Base-by-base conservation (phyloP, 2,888 invertebrate species). In the Malthinus flaveolus region DNA sequence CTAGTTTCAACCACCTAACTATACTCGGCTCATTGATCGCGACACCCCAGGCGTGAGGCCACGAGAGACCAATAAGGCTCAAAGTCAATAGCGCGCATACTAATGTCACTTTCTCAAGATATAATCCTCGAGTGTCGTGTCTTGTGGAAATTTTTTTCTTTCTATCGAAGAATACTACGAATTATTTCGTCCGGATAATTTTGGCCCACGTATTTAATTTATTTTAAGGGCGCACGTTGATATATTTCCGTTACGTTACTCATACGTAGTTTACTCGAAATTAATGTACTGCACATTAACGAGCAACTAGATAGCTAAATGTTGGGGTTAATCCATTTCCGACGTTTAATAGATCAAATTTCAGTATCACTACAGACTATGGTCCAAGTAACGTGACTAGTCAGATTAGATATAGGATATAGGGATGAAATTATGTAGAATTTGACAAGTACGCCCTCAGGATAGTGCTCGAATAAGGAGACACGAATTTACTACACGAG, bases 1-100 rank as follows among this genome's bases (percentile, higher is more conserved):
- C 47, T 32, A 37, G 46, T 46, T 23, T 39, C 49, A 56, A 42
- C 63, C 62, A 60, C 65, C 61, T 62, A 61, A 66, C 66, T 62
- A 65, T 67, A 65, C 68, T 63, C 63, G 70, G 66, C 68, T 71
- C 71, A 73, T 74, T 70, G 74, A 74, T 73, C 70, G 69, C 68
- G 64, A 68, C 70, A 70, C 71, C 71, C 69, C 63, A 68, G 69
- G 72, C 70, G 68, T 59, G 59, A 59, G 65, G 59, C 65, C 66
- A 65, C 67, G 59, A 61, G 63, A 66, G 63, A 66, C 65, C 66
- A 64, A 66, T 66, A 68, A 61, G 61, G 65, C 64, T 64, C 66
- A 63, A 68, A 72, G 73, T 71, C 72, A 71, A 71, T 73, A 73
- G 68, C 66, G 67, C 67, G 67, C 68, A 70, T 72, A 56, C 56